Base-by-base conservation (phyloP, 1,140 invertebrate genomes). In the Physella acuta region DNA sequence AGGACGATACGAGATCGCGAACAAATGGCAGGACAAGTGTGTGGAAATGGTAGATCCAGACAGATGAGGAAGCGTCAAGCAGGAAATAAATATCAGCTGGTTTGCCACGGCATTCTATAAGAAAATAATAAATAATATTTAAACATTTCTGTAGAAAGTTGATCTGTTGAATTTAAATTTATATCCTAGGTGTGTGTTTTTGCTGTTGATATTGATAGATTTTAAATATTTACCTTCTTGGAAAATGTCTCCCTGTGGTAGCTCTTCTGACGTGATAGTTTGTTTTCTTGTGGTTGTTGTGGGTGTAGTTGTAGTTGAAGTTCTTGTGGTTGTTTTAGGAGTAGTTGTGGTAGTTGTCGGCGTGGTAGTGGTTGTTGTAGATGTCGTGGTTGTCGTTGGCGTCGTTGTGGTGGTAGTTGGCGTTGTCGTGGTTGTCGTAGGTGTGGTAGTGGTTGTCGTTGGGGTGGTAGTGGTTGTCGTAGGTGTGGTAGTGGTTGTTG, bases 1-100 rank as follows among this genome's bases (percentile, higher is more conserved):
- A 81, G n/a, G 71, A 31, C 24, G 72, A 68, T 3, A 78, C 67
- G 3, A 79, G 65, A 24, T 75, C 71, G 14, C 76, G 67, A 11
- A 81, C 73, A 55, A 81, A 80, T 5, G 66, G 52, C 26, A 80
- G 71, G 62, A 80, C 75, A 68, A 53, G 14, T 31, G 59, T 33
- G n/a, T 59, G 52, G 55, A 80, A 83, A 49, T 82, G 75, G 0
- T 66, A 62, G 11, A 59, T 52, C 70, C 76, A 78, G 33, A 83
- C 81, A 63, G 79, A 81, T 62, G 71, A 76, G 14, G 80, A 82
- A 3, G 76, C 71, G 64, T 83, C 81, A 37, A 83, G 53, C 4
- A 82, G 37, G 68, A 83, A 81, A 59, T 75, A 78, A 24, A 83
- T 72, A 55, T 83, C 81, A 0, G 79, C 78, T 59, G 79, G 75